phyloP scores from a whole-genome alignment of 2,888 invertebrate species.

The Orchestes rusci region DNA sequence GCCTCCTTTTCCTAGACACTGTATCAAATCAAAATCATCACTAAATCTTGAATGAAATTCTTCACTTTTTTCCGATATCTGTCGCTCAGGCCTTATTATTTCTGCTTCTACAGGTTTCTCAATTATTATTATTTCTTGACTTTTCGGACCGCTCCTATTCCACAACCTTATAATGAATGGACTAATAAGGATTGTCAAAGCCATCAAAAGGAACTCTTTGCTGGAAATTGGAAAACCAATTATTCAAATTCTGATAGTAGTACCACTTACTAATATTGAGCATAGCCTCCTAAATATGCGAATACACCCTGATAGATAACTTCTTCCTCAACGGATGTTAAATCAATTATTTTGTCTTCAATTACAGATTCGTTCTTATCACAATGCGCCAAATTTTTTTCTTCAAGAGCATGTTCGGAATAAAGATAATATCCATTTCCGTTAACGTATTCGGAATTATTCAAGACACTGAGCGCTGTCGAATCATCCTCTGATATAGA shows the following conservation, averaged over 20 bases:
- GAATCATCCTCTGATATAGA: constrained; percentile 45
- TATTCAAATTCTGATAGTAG: not conserved
- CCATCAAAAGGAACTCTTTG: constrained; percentile 26
- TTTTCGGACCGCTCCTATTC: constrained; percentile 19
- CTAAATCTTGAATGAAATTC: constrained; percentile 61
- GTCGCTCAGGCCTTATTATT: constrained; percentile 12
- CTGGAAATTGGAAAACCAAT: constrained; percentile 14
- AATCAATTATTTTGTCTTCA: constrained; percentile 2
- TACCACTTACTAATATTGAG: constrained; percentile 18
- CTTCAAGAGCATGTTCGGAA: constrained; percentile 42
- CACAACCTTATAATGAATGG: constrained; percentile 25
- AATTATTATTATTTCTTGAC: constrained; percentile 29
- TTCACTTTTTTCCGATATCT: constrained; percentile 35
- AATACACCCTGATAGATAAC: constrained; percentile 7
- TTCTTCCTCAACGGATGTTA: constrained; percentile 10
- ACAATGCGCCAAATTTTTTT: constrained; percentile 16
- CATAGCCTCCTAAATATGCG: constrained; percentile 5
- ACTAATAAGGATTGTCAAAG: constrained; percentile 22
- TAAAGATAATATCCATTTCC: constrained; percentile 78
- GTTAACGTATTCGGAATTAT: constrained; percentile 64
- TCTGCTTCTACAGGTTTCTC: constrained; percentile 29
- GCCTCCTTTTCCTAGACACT: constrained; percentile 82
- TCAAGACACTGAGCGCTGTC: constrained; percentile 65
- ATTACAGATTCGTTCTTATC: constrained; percentile 14
- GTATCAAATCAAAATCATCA: constrained; percentile 75